Conservation (phyloP, 1,140 invertebrate species). For the Sycobia sp. region DNA sequence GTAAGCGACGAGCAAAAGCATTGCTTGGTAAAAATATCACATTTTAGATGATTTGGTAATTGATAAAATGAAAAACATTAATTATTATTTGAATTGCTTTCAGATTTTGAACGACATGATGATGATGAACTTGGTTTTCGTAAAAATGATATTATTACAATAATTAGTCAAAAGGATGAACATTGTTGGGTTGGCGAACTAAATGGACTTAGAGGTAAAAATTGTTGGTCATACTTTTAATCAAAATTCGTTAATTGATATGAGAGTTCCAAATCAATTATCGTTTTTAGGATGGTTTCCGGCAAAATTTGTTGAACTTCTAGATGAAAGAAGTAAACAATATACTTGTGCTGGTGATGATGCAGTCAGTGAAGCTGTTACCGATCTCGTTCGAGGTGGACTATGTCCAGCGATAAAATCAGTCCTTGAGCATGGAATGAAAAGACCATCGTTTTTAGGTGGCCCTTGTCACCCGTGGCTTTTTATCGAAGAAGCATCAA, state of each 20-base stretch:
- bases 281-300: slow-evolving; percentile 87
- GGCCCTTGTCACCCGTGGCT: slow-evolving; percentile 97
- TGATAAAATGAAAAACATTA: background rate
- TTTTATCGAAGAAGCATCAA: slow-evolving; percentile 97
- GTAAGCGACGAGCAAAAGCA: slow-evolving; percentile 91
- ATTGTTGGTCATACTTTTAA: background rate
- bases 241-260: background rate
- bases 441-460: slow-evolving; percentile 81
- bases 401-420: slow-evolving; percentile 93
- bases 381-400: slow-evolving; percentile 93
- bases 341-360: slow-evolving; percentile 98
- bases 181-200: slow-evolving; percentile 99
- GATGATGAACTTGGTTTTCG: slow-evolving; percentile 98
- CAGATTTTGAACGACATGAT: slow-evolving; percentile 97
- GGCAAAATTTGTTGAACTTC: slow-evolving; percentile 94
- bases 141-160: slow-evolving; percentile 97
- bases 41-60: background rate
- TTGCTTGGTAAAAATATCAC: slow-evolving; percentile 70
- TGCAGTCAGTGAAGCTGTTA: slow-evolving; percentile 92
- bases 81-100: slow-evolving; percentile 34
- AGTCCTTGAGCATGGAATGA: slow-evolving; percentile 95
- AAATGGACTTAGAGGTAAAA: slow-evolving; percentile 87
- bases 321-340: slow-evolving; percentile 96
- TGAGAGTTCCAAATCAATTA: background rate
- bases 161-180: slow-evolving; percentile 97